Conservation (phyloP, 1,140 invertebrate species). For the Steinernema feltiae region DNA sequence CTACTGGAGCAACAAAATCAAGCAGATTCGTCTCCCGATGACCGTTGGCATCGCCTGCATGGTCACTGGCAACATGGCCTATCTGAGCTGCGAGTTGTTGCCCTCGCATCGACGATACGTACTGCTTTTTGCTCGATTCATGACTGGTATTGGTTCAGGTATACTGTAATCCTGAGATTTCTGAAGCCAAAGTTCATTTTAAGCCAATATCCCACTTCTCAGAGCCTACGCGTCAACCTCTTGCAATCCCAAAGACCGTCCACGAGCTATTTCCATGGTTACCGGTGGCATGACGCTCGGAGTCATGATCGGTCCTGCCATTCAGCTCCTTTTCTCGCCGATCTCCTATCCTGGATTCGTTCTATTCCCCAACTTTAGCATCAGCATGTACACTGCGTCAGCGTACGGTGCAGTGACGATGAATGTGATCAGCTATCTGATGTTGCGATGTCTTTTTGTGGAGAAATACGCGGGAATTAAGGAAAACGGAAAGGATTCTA, state of each 20-base stretch:
- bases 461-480: constrained; percentile 38
- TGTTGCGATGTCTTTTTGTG: constrained; percentile 30
- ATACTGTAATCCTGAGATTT: background rate
- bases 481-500: background rate
- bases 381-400: constrained; percentile 61
- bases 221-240: constrained; percentile 59
- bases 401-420: constrained; percentile 46
- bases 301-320: constrained; percentile 58
- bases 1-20: constrained; percentile 54
- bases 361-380: constrained; percentile 55
- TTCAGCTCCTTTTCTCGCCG: background rate
- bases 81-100: constrained; percentile 56
- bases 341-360: background rate
- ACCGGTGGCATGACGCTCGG: constrained; percentile 60
- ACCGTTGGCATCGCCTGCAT: constrained; percentile 57
- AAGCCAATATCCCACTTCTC: constrained; percentile 59
- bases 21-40: constrained; percentile 54
- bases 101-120: constrained; percentile 17
- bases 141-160: constrained; percentile 35
- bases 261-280: constrained; percentile 58
- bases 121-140: constrained; percentile 26
- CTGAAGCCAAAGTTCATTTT: constrained; percentile 40
- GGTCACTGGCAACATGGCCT: constrained; percentile 59
- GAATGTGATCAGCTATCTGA: constrained; percentile 42
- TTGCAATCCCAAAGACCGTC: constrained; percentile 57